These are phyloP conservation scores for Eurosta solidaginis DNA, from an alignment of 1,140 invertebrate species.

Conservation along the genomic window DNA sequence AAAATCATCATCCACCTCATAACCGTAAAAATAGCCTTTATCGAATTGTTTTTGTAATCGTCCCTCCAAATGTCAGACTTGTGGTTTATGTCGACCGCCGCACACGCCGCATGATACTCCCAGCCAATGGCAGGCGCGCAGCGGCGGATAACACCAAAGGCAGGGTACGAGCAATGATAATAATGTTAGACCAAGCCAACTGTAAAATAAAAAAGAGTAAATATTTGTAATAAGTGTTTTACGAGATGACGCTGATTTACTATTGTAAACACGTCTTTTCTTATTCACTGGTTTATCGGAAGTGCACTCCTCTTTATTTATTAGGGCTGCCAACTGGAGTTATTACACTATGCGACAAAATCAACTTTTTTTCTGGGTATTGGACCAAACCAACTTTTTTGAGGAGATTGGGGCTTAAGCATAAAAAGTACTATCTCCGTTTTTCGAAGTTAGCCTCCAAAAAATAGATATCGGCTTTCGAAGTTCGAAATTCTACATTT, in stretches of 20 bases:
- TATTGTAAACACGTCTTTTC: too few relatives aligned
- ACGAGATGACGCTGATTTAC: neutral
- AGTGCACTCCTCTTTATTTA: too few relatives aligned
- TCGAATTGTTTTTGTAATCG: conserved; percentile 55
- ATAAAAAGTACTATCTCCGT: too few relatives aligned
- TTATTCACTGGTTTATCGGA: too few relatives aligned
- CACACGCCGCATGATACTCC: conserved; percentile 78
- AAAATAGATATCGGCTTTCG: too few relatives aligned
- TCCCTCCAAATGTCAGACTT: conserved; percentile 61
- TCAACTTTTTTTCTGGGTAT: too few relatives aligned
- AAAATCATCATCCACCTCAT: neutral
- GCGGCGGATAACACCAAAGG: conserved; percentile 89
- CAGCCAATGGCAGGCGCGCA: conserved; percentile 82
- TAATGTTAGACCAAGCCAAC: conserved; percentile 83
- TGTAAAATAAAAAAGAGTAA: conserved; percentile 45
- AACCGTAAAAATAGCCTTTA: conserved; percentile 9
- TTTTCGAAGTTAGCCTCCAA: too few relatives aligned
- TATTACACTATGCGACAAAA: too few relatives aligned
- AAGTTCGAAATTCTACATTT: too few relatives aligned
- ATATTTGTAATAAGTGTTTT: neutral
- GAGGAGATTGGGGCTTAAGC: too few relatives aligned
- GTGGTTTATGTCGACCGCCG: conserved; percentile 80
- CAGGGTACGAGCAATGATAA: conserved; percentile 89
- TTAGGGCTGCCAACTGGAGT: too few relatives aligned
- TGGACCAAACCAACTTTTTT: too few relatives aligned